These are phyloP conservation scores for Hippocampus comes DNA, from an alignment of 2,113 vertebrate genomes.

Conservation along the genomic window DNA sequence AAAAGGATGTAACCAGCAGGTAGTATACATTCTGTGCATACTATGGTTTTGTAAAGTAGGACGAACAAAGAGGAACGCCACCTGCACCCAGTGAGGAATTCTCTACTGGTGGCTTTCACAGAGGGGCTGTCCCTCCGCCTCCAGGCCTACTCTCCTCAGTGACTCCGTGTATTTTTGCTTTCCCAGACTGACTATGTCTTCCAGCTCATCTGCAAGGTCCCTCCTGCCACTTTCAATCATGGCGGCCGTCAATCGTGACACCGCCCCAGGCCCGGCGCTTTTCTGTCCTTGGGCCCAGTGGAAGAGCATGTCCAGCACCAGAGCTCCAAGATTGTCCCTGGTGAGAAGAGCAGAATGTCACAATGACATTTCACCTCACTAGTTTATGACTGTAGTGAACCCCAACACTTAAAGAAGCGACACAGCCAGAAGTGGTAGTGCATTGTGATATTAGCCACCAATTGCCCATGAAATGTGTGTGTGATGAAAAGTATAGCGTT, in stretches of 20 bases:
- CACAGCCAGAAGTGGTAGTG: neutral
- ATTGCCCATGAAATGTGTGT: neutral
- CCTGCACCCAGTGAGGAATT: constrained; percentile 38
- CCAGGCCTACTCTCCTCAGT: constrained; percentile 81
- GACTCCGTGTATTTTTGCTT: constrained; percentile 82
- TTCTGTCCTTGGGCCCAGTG: constrained; percentile 82
- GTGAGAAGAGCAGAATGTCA: constrained; percentile 1
- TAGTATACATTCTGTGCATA: neutral
- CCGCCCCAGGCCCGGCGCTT: constrained; percentile 71
- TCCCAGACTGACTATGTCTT: constrained; percentile 81
- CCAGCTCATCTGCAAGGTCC: constrained; percentile 87
- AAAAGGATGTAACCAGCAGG: constrained; percentile 8
- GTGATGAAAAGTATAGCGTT: neutral
- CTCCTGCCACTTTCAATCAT: constrained; percentile 80
- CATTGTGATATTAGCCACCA: neutral
- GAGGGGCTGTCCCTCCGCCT: constrained; percentile 46
- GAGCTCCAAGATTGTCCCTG: constrained; percentile 82
- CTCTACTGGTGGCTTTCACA: constrained; percentile 44
- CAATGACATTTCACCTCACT: neutral
- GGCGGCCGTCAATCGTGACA: constrained; percentile 74
- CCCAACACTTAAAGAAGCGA: neutral
- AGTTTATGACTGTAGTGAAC: neutral
- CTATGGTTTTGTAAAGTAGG: constrained; percentile 8
- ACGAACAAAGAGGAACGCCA: constrained; percentile 29
- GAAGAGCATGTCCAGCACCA: constrained; percentile 89